Base-by-base conservation (phyloP, 2,113 vertebrate genomes). In the Hystrix cristata region DNA sequence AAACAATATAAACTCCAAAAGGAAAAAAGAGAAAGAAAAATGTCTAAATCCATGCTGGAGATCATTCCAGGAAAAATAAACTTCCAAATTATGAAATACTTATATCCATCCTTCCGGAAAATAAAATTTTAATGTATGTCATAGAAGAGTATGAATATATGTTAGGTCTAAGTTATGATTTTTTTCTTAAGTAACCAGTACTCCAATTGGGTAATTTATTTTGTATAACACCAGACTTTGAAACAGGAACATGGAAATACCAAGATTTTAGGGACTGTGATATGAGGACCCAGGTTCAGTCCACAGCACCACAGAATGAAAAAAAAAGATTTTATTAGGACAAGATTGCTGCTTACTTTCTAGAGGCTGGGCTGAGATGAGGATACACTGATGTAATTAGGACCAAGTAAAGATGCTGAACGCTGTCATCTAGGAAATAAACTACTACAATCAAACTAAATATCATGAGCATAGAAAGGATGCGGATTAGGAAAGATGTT, bases 211-310 rank as follows among this genome's bases (percentile, higher is more conserved):
- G 7, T 69, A 4, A 84, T 82, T 78, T 79, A 69, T 88, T 97
- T 84, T 93, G 34, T 76, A 74, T 53, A 88, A 76, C 53, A 81
- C 57, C 19, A 46, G 94, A 12, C 46, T 83, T 94, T 60, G 72
- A 92, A 90, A 90, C 13, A 94, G 64, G 71, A 87, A 11, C 90
- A 80, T 80, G 64, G n/a, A 62, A 84, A 82, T 88, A 76, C 81
- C 29, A 65, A 57, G n/a, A 91, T 64, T 90, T 96, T 87, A 83
- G 64, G 48, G 55, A 15, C 21, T 59, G 1, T 43, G 34, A n/a
- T 59, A 16, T 31, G 48, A 85, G 38, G 16, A 13, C 48, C 46
- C 34, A 43, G 48, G 59, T 55, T 81, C 62, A 23, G 53, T 71
- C 29, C 78, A 27, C 71, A 55, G 34, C n/a, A 55, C 25, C n/a